These are phyloP conservation scores for Lithophane semibrunnea DNA, from an alignment of 2,888 invertebrate species.

Conservation along the genomic window DNA sequence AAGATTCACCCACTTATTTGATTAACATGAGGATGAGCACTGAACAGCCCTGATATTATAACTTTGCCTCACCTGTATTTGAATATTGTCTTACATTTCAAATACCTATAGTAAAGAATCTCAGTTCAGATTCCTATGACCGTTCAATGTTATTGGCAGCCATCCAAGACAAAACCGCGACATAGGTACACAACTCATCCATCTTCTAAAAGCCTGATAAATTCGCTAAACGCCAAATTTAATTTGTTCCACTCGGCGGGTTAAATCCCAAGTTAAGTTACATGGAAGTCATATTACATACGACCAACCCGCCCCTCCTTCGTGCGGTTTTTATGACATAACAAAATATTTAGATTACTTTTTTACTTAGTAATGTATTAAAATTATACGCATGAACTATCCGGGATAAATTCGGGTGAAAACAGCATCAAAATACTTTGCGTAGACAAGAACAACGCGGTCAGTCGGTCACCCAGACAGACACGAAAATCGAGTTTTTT, in stretches of 20 bases:
- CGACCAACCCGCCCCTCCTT: too few relatives aligned
- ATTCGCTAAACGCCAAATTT: constrained; percentile 2
- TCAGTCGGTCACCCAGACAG: too few relatives aligned
- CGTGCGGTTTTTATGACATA: too few relatives aligned
- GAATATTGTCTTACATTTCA: not conserved
- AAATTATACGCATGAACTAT: too few relatives aligned
- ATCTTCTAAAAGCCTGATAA: constrained; percentile 12
- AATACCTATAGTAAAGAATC: not conserved
- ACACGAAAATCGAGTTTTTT: too few relatives aligned
- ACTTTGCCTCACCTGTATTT: not conserved
- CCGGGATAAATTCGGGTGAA: too few relatives aligned
- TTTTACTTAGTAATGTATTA: too few relatives aligned
- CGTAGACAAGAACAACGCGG: too few relatives aligned
- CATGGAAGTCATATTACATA: not conserved
- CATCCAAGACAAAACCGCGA: constrained; percentile 8
- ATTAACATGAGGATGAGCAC: not conserved
- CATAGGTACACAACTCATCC: constrained; percentile 16
- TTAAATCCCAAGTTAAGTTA: not conserved
- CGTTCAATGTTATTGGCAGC: constrained; percentile 11
- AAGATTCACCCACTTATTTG: not conserved
- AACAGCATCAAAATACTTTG: too few relatives aligned
- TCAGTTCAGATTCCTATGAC: constrained; percentile 3
- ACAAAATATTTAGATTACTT: too few relatives aligned
- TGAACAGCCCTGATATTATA: not conserved
- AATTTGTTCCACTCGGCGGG: not conserved